Conservation (phyloP, 2,888 invertebrate species). For the Lissocephala sabroskyi region DNA sequence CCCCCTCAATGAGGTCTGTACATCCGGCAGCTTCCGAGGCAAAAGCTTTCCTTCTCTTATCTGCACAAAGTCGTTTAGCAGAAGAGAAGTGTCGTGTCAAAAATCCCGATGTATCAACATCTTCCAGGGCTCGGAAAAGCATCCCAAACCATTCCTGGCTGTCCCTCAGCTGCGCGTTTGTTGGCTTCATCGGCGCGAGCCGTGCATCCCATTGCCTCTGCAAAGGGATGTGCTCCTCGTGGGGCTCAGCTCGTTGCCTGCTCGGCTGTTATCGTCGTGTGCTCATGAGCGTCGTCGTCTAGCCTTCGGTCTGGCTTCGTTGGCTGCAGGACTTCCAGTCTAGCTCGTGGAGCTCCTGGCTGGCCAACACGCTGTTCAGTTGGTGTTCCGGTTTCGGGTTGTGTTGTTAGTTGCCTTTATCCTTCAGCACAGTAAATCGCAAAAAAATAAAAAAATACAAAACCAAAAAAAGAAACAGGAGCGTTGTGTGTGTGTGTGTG, state of each 20-base stretch:
- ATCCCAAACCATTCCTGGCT: no score
- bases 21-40: no score
- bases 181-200: no score
- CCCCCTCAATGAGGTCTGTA: no score
- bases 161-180: no score
- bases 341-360: constrained; percentile 45
- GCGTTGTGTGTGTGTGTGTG: constrained; percentile 36
- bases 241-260: no score
- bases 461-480: constrained; percentile 36
- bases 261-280: no score
- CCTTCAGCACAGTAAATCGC: constrained; percentile 68
- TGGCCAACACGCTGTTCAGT: constrained; percentile 68
- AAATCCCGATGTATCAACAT: neutral
- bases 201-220: constrained; percentile 19
- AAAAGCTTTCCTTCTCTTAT: no score
- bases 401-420: constrained; percentile 74
- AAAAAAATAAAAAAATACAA: constrained; percentile 2
- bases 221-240: constrained; percentile 11
- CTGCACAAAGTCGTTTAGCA: no score
- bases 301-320: neutral
- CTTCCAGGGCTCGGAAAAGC: constrained; percentile 14
- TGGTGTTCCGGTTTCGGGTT: constrained; percentile 74
- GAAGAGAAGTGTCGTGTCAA: no score
- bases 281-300: neutral
- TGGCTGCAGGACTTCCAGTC: constrained; percentile 48